Percentiles rank a stretch among this genome's conserved stretches.
Conservation (phyloP, 1,140 invertebrate species). For the Thaumetopoea pityocampa region DNA sequence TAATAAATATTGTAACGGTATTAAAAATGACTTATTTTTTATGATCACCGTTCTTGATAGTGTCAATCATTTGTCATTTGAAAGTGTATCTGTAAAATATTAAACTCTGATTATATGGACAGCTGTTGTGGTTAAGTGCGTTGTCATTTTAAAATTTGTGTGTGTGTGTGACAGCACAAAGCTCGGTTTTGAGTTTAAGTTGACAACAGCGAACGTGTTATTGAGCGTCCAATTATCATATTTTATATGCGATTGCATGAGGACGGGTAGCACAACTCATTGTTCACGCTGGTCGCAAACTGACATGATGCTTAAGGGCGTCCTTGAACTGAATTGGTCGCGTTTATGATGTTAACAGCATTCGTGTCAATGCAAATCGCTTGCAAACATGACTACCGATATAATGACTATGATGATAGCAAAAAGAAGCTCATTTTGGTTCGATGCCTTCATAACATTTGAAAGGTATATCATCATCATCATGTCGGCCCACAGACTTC, state of each 20-base stretch:
- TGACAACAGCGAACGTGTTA: slow-evolving; percentile 36
- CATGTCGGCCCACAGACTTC: too few relatives aligned
- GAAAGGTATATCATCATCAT: too few relatives aligned
- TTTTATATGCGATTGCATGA: slow-evolving; percentile 66
- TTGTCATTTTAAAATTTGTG: slow-evolving; percentile 2
- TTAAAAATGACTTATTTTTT: too few relatives aligned
- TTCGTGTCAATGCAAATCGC: slow-evolving; percentile 65
- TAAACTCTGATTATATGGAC: not conserved
- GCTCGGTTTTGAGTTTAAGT: slow-evolving; percentile 5
- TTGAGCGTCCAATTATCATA: slow-evolving; percentile 63
- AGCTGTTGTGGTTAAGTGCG: not conserved
- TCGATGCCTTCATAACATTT: not conserved
- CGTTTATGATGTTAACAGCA: slow-evolving; percentile 68
- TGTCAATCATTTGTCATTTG: slow-evolving; percentile 5
- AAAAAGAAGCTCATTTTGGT: too few relatives aligned
- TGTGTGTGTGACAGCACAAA: slow-evolving; percentile 2
- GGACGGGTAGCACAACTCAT: slow-evolving; percentile 60
- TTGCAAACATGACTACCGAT: slow-evolving; percentile 43
- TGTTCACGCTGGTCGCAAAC: slow-evolving; percentile 70
- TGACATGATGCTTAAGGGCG: slow-evolving; percentile 57
- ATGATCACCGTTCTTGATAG: slow-evolving; percentile 1
- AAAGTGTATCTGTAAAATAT: not conserved
- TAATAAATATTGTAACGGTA: not conserved
- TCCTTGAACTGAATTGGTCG: slow-evolving; percentile 71
- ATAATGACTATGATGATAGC: slow-evolving; percentile 35